These are phyloP conservation scores for Cerastis leucographa DNA, from an alignment of 2,888 invertebrate species.

Conservation along the genomic window DNA sequence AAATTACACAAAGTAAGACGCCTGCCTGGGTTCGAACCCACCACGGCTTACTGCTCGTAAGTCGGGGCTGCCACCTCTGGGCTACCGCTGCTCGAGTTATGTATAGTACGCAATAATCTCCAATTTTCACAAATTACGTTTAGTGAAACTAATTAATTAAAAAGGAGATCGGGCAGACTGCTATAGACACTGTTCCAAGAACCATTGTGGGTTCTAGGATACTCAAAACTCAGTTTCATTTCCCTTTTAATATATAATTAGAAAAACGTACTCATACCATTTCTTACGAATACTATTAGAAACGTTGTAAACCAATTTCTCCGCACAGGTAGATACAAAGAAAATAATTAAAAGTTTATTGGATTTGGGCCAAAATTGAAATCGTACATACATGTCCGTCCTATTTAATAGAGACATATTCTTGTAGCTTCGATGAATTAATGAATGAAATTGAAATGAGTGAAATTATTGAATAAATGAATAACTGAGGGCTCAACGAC, in stretches of 20 bases:
- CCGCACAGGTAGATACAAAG: conserved; percentile 17
- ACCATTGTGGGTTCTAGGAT: too few relatives aligned
- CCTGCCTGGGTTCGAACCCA: too few relatives aligned
- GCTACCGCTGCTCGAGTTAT: too few relatives aligned
- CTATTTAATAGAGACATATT: conserved; percentile 23
- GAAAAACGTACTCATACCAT: not conserved
- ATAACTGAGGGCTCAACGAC: conserved; percentile 3
- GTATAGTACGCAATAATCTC: not conserved
- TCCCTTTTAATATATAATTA: not conserved
- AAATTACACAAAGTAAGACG: too few relatives aligned
- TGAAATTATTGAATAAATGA: conserved; percentile 38
- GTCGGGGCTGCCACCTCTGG: too few relatives aligned
- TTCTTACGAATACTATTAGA: conserved; percentile 4
- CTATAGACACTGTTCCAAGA: too few relatives aligned
- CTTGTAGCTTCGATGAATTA: conserved; percentile 14
- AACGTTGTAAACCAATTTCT: not conserved
- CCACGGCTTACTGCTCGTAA: too few relatives aligned
- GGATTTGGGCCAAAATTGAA: conserved; percentile 23
- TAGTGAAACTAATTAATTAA: not conserved
- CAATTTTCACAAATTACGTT: not conserved
- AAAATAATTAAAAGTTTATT: conserved; percentile 35
- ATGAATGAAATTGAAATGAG: conserved; percentile 36
- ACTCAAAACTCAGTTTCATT: not conserved
- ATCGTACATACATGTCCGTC: conserved; percentile 13
- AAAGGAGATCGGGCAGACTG: too few relatives aligned